Base-by-base conservation (phyloP, 2,113 vertebrate species). In the Xiphias gladius region DNA sequence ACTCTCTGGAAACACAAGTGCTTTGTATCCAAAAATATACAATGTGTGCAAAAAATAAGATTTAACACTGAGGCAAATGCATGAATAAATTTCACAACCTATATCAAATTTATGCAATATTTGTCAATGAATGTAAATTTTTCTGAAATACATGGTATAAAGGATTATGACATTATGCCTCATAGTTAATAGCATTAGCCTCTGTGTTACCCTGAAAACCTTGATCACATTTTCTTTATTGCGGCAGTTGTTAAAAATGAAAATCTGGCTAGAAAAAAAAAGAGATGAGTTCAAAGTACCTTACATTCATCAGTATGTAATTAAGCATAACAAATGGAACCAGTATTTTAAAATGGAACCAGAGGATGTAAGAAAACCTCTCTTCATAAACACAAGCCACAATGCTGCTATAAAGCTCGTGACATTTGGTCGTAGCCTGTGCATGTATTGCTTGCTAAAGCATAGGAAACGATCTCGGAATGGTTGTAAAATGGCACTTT, bases 271-370 rank as follows among this genome's bases (percentile, higher is more conserved):
- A 20, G 28, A 58, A 0, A 68, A 12, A 46, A 11, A 30, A 43
- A 26, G 4, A 19, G 58, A 48, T 50, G 35, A 39, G 13, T 43
- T 69, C 20, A 37, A 76, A 69, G 85, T 71, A 86, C 61, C 73
- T 52, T 28, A 78, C 22, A 69, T 67, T 79, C 57, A 73, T 69
- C 58, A 58, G 30, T 5, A 61, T 55, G 22, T 11, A 58, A 71
- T 54, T 24, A 75, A 43, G 5, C 28, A 32, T 10, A 41, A 55
- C 22, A 26, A 64, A 81, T 22, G 32, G 19, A 59, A 16, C 30
- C 1, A 14, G 7, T 46, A 9, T 66, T 9, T 35, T 80, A 58
- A 64, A 63, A 58, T 11, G 1, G 28, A 24, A 62, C 3, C n/a
- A 26, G 13, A 43, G n/a, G 68, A 63, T n/a, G 8, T 16, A 14